These are phyloP conservation scores for Lindbergichthys nudifrons DNA, from an alignment of 2,797 vertebrate genomes.

Conservation along the genomic window DNA sequence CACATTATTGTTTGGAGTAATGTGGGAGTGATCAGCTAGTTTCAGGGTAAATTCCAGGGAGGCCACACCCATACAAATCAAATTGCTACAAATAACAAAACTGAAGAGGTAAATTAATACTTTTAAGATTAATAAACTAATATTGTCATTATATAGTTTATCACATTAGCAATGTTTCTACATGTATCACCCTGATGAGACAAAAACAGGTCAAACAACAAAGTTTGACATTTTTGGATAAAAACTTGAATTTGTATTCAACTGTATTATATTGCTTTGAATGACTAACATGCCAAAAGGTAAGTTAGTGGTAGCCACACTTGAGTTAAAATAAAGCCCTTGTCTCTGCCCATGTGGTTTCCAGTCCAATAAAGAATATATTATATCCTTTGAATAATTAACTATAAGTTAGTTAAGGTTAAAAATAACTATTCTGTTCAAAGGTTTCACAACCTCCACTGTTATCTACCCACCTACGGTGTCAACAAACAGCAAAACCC, in stretches of 20 bases:
- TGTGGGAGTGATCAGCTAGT: slow-evolving; percentile 67
- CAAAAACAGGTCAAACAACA: neutral
- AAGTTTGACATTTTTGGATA: neutral
- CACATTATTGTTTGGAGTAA: slow-evolving; percentile 39
- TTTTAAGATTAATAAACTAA: neutral
- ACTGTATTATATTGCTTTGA: neutral
- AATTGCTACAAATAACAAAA: neutral
- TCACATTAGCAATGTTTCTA: neutral
- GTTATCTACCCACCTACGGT: neutral
- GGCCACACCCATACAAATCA: slow-evolving; percentile 38
- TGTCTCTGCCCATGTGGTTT: neutral
- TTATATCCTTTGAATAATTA: slow-evolving; percentile 14
- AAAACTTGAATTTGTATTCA: no score
- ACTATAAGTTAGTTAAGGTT: neutral
- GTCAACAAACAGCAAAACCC: slow-evolving; percentile 8
- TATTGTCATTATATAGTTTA: neutral
- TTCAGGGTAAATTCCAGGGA: slow-evolving; percentile 76
- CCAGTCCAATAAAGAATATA: neutral
- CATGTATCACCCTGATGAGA: neutral
- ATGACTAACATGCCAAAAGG: neutral
- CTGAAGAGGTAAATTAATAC: neutral
- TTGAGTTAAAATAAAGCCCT: neutral
- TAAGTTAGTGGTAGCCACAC: neutral
- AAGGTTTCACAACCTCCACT: slow-evolving; percentile 7
- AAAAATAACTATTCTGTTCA: neutral